Conservation (phyloP, 2,888 invertebrate genomes). For the Aporophyla nigra region DNA sequence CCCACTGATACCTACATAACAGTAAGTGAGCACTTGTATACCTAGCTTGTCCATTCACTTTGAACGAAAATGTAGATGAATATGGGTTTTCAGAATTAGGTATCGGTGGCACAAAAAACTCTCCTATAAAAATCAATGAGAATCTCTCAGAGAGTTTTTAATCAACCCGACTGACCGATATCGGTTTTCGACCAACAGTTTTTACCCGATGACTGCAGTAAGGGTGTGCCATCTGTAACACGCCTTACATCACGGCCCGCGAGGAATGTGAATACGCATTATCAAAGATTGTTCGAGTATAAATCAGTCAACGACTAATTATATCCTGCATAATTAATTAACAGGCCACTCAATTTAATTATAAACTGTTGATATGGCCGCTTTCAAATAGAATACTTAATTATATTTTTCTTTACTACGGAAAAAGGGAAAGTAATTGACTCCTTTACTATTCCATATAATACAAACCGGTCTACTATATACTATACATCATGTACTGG, state of each 20-base stretch:
- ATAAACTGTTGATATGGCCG: neutral
- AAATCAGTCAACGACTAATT: conserved; percentile 1
- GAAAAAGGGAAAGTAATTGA: neutral
- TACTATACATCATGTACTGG: neutral
- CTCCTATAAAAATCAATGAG: neutral
- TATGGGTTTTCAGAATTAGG: neutral
- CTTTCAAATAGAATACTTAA: neutral
- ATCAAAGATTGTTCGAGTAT: neutral
- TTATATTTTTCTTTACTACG: neutral
- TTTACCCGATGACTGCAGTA: neutral
- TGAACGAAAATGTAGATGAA: too few relatives aligned
- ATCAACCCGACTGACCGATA: neutral
- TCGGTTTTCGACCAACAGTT: neutral
- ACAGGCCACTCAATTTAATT: neutral
- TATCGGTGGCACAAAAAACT: neutral
- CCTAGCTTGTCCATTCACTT: neutral
- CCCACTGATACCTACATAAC: neutral
- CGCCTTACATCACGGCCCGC: neutral
- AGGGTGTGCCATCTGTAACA: neutral
- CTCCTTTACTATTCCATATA: neutral
- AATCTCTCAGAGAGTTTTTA: too few relatives aligned
- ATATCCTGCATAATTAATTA: neutral
- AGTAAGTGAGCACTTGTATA: neutral
- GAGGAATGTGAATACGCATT: neutral
- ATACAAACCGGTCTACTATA: neutral